These are phyloP conservation scores for Helogale parvula DNA, from an alignment of 2,113 vertebrate species.

Conservation along the genomic window DNA sequence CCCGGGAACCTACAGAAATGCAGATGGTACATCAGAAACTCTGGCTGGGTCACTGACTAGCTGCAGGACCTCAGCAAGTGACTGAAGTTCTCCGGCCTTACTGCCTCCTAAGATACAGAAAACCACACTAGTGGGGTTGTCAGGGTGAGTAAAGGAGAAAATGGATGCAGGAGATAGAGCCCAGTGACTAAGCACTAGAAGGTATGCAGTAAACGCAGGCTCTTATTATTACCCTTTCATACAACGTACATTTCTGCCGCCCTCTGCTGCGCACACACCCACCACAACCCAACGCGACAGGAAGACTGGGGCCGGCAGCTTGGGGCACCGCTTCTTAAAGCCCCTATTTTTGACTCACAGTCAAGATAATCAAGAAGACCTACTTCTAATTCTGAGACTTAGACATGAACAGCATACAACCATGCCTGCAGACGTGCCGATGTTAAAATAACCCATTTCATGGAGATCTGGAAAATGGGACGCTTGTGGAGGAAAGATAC, in stretches of 20 bases:
- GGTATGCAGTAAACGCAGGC: neutral
- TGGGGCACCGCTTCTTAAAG: neutral
- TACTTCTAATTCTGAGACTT: constrained; percentile 3
- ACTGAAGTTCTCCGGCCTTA: neutral
- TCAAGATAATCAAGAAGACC: neutral
- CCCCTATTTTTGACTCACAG: neutral
- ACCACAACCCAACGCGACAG: neutral
- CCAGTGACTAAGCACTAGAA: neutral
- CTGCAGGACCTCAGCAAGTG: neutral
- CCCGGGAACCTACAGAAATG: neutral
- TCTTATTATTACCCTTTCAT: neutral
- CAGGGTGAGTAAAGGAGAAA: neutral
- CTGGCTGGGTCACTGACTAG: neutral
- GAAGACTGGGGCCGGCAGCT: neutral
- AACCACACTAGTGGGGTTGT: neutral
- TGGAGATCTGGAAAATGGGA: neutral
- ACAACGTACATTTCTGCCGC: neutral
- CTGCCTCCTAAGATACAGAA: neutral
- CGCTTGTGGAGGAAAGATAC: neutral
- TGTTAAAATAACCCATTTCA: neutral
- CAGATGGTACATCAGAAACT: neutral
- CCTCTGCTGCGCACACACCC: neutral
- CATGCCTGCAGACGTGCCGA: neutral
- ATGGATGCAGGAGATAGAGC: neutral
- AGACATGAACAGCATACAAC: neutral